phyloP scores from a whole-genome alignment of 2,888 invertebrate species.

The Euplagia quadripunctaria region DNA sequence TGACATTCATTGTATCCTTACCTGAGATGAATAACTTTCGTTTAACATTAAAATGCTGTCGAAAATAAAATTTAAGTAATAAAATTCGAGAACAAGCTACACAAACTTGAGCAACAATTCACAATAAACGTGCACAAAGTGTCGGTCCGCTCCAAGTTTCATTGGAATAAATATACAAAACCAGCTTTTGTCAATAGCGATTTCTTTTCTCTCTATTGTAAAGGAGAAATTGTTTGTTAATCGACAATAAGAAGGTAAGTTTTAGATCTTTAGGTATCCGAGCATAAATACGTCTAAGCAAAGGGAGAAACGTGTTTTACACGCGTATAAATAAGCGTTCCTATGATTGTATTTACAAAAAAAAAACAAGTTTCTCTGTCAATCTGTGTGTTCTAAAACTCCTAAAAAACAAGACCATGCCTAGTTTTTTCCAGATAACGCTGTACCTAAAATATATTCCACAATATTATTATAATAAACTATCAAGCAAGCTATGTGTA shows the following conservation, averaged over 20 bases:
- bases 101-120: conserved; percentile 41
- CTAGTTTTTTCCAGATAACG: no score
- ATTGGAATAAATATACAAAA: conserved; percentile 51
- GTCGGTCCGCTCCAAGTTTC: conserved; percentile 48
- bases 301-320: conserved; percentile 28
- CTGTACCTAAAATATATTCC: no score
- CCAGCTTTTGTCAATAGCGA: conserved; percentile 50
- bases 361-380: no score
- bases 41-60: conserved; percentile 8
- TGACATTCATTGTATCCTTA: neutral
- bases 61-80: conserved; percentile 35
- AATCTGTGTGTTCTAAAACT: no score
- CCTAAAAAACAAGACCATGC: no score
- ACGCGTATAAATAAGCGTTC: neutral
- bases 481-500: no score
- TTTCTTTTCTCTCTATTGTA: conserved; percentile 57
- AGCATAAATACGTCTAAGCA: conserved; percentile 49
- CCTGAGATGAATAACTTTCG: neutral
- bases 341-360: no score
- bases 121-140: conserved; percentile 44
- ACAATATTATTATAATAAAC: no score
- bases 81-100: conserved; percentile 38
- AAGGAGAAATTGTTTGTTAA: conserved; percentile 64
- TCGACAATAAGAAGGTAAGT: conserved; percentile 63
- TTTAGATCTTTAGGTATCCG: conserved; percentile 62